A percentile compares a stretch with the other conserved stretches of the same genome.
Evolutionary conservation across 2,113 vertebrate genomes (phyloP).

Genomic region (Myanophis thanlyinensis): DNA sequence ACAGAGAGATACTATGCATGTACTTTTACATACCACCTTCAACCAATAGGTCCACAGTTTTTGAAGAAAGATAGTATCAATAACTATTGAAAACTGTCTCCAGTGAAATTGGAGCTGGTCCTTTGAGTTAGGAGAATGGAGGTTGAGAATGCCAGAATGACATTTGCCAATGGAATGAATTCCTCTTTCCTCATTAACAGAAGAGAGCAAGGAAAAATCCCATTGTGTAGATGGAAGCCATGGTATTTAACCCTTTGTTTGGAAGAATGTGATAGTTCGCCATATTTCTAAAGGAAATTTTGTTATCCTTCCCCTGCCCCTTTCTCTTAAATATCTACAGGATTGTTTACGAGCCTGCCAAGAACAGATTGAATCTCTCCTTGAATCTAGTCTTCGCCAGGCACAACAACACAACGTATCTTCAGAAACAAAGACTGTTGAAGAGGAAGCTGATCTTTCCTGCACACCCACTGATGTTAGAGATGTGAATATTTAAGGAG

Average conservation of each 20-base stretch:
- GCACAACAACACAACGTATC: slow-evolving; percentile 83
- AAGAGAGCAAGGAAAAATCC: background rate
- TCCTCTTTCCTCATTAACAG: background rate
- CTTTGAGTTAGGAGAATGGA: background rate
- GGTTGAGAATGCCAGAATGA: background rate
- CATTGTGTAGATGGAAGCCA: background rate
- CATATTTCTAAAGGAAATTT: slow-evolving; percentile 13
- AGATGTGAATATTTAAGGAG: slow-evolving; percentile 91
- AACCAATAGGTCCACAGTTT: background rate
- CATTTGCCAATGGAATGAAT: background rate
- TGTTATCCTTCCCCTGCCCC: background rate
- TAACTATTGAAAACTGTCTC: background rate
- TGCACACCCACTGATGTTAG: slow-evolving; percentile 96
- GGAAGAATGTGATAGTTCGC: background rate
- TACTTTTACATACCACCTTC: background rate
- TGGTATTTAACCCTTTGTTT: background rate
- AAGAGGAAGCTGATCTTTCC: slow-evolving; percentile 87
- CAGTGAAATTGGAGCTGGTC: background rate
- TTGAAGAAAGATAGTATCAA: background rate
- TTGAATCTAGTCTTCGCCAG: slow-evolving; percentile 94
- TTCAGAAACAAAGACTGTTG: slow-evolving; percentile 86
- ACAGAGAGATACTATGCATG: background rate
- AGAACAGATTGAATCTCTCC: slow-evolving; percentile 96
- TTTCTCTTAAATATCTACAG: slow-evolving; percentile 64
- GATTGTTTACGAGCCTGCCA: slow-evolving; percentile 97